Base-by-base conservation (phyloP, 2,888 invertebrate genomes). In the Mimas tiliae region DNA sequence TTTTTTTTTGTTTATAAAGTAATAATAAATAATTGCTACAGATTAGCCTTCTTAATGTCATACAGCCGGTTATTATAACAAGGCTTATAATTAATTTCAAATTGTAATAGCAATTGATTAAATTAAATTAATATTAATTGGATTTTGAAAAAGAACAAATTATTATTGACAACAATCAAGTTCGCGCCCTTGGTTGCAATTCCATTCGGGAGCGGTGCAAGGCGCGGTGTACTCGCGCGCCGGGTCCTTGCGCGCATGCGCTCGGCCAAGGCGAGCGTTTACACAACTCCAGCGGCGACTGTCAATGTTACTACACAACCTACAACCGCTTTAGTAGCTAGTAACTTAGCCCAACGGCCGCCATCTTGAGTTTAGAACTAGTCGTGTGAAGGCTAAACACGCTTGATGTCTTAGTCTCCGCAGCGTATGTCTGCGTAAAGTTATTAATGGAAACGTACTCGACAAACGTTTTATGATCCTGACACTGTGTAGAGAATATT, bases 271-370 rank as follows among this genome's bases (percentile, higher is more conserved):
- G 87, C 89, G 76, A 82, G 74, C 81, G 81, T 80, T 83, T 79
- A 81, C 81, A 82, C 82, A 79, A 85, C 88, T 85, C 85, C 72
- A 42, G 74, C 74, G 72, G 72, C 82, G 81, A 86, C 86, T 87
- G 90, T 89, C 90, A 90, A 90, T 90, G 90, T 90, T 88, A 90
- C 90, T 88, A 89, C 85, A 85, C 84, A 85, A 83, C 86, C 85
- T 86, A 85, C 84, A 83, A 83, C 78, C 76, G 76, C 74, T 72
- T 67, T 71, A 72, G 71, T 67, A 65, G 65, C 68, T 66, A 66
- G 67, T 58, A 71, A 70, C 72, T 66, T 69, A 64, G 68, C 72
- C 75, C 72, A 74, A 72, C 69, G 71, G 65, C 64, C 82, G 88
- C 88, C 88, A 88, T 88, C 79, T 88, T 88, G 85, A 67, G 70